These are phyloP conservation scores for Rousettus leschenaultii DNA, from an alignment of 2,113 vertebrate genomes.

Conservation along the genomic window DNA sequence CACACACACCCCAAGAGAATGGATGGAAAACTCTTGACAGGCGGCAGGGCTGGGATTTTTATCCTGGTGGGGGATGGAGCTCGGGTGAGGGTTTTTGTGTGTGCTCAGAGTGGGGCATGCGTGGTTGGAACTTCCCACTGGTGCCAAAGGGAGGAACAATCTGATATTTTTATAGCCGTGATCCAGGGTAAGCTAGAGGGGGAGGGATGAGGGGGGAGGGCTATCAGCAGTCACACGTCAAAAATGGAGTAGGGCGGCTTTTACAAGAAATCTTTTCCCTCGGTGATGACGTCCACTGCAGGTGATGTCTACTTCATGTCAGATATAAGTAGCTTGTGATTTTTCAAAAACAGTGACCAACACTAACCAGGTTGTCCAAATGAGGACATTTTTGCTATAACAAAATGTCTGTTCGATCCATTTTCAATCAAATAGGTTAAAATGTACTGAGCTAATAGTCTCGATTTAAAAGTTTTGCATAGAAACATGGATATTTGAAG, in stretches of 20 bases:
- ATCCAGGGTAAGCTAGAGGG: not conserved
- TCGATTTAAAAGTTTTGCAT: not conserved
- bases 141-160: not conserved
- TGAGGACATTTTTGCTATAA: not conserved
- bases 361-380: not conserved
- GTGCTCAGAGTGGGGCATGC: rapidly evolving
- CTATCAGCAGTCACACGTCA: not conserved
- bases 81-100: rapidly evolving
- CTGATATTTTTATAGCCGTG: not conserved
- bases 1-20: not conserved
- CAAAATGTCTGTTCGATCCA: not conserved
- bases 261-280: not conserved
- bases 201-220: not conserved
- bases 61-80: not conserved
- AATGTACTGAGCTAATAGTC: not conserved
- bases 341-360: not conserved
- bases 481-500: not conserved
- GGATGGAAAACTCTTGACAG: not conserved
- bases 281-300: rapidly evolving
- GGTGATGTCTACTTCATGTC: not conserved
- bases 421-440: not conserved
- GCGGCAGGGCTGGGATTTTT: not conserved
- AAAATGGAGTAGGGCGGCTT: not conserved
- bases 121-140: not conserved
- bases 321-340: not conserved